A percentile compares a stretch with the other conserved stretches of the same genome.
These are phyloP conservation scores for Caenorhabditis virilis DNA, from an alignment of 2,888 invertebrate genomes.

Conservation along the genomic window DNA sequence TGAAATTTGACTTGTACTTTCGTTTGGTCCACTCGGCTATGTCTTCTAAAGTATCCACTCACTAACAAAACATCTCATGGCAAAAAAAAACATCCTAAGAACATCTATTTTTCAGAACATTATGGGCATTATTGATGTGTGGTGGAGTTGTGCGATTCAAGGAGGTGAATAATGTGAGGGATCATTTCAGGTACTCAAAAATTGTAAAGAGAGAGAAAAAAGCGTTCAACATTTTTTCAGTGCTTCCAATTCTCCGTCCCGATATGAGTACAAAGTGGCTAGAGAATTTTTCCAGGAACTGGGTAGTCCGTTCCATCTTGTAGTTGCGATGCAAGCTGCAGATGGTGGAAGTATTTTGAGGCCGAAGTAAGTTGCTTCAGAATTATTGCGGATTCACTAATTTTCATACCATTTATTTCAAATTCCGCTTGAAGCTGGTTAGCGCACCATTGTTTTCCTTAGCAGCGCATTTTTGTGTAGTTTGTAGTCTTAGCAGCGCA, in stretches of 20 bases:
- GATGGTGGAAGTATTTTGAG: conserved; percentile 64
- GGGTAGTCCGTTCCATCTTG: conserved; percentile 65
- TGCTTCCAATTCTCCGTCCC: conserved; percentile 61
- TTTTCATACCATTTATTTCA: no score
- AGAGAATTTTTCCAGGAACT: conserved; percentile 66
- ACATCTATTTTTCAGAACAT: conserved; percentile 49
- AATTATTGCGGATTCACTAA: no score
- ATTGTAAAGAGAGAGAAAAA: not conserved
- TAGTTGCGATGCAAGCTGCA: conserved; percentile 63
- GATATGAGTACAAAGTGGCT: conserved; percentile 64
- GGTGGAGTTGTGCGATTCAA: conserved; percentile 61
- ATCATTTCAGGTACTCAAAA: conserved; percentile 60
- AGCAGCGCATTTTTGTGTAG: no score
- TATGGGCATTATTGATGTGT: conserved; percentile 52
- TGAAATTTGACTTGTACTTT: no score
- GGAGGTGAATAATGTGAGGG: conserved; percentile 67
- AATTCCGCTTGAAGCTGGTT: no score
- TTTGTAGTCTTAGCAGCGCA: no score
- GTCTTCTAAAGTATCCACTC: no score
- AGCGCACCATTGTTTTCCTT: no score
- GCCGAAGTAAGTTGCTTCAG: conserved; percentile 53
- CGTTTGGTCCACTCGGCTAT: no score
- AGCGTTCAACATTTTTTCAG: conserved; percentile 17
- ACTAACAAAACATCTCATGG: no score
- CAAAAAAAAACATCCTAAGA: no score